Evolutionary conservation across 1,140 invertebrate genomes (phyloP), one percentile per base, ranked within the genome.

Genomic region (Eulimnadia texana): DNA sequence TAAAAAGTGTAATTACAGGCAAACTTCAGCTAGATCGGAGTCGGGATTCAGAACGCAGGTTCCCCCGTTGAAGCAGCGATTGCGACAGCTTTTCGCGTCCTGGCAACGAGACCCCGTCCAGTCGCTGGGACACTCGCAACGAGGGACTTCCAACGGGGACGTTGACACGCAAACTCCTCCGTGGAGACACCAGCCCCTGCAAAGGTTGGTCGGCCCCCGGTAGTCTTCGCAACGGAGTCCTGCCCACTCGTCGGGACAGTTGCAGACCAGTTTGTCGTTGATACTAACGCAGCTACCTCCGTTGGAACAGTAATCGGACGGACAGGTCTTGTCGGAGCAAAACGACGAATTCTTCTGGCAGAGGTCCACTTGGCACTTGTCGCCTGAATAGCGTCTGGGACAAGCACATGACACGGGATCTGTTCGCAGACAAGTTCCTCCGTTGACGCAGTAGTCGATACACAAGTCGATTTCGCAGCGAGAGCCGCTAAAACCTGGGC

Each of bases 51-150:
- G 69, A 20, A 71, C 71, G 64, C 82, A 84, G 10, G 73, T 76
- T 25, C 78, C 83, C 25, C 73, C 74, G 70, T 82, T 80, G 59
- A 75, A 70, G 68, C 84, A 85, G 64, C 73, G 78, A 33, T 67
- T 64, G 53, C 70, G 67, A 66, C 83, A 85, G 23, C 67, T 67
- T 1, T 74, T 74, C 2, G 72, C 73, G 11, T 70, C 63, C 23
- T 78, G 72, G 65, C 82, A 85, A 28, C 73, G 68, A 9, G 70
- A 64, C 11, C 83, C 84, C 13, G 72, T 72, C 77, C 80, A 82
- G 11, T 76, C 77, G n/a, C 71, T 71, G 3, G 72, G 67, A 70
- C 84, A 85, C 60, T 73, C 75, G 70, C 80, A 83, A 51, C 55
- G 54, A 28, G 56, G 61, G n/a, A 49, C 51, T 20, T 69, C 58